Percentiles rank a stretch among this genome's conserved stretches.
phyloP scores from a whole-genome alignment of 30 jellyfish, hydroid and myxozoan species.

The Chrysaora quinquecirrha region DNA sequence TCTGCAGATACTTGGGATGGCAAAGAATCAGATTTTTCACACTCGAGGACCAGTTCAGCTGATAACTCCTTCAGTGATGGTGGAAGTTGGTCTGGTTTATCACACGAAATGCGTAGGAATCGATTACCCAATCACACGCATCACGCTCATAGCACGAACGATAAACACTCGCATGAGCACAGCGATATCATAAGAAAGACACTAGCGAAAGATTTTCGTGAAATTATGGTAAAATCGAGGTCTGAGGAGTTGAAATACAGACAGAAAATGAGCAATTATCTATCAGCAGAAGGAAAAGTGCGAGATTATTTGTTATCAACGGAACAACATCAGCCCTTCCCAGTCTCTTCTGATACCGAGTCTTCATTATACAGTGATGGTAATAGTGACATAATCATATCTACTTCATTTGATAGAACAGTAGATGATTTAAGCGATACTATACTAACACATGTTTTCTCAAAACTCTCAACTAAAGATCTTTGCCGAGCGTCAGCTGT shows the following conservation, averaged over 20 bases:
- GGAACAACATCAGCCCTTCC: slow-evolving; percentile 52
- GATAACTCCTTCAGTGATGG: slow-evolving; percentile 62
- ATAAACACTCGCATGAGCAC: slow-evolving; percentile 8
- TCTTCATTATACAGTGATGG: slow-evolving; percentile 34
- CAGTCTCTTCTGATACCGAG: slow-evolving; percentile 43
- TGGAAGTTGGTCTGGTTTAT: slow-evolving; percentile 67
- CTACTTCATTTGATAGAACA: slow-evolving; percentile 40
- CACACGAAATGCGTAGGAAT: neutral
- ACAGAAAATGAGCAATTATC: slow-evolving; percentile 48
- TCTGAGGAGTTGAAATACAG: slow-evolving; percentile 60
- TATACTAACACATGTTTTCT: slow-evolving; percentile 40
- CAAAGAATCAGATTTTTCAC: slow-evolving; percentile 40
- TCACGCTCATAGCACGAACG: too few relatives aligned
- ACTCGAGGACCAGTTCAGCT: slow-evolving; percentile 66
- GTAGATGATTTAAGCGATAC: slow-evolving; percentile 38
- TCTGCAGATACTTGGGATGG: slow-evolving; percentile 78
- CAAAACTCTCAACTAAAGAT: slow-evolving; percentile 63
- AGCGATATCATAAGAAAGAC: slow-evolving; percentile 56
- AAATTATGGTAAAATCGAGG: slow-evolving; percentile 49
- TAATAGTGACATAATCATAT: neutral
- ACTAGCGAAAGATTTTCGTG: slow-evolving; percentile 65
- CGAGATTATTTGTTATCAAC: slow-evolving; percentile 62
- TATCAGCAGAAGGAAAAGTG: slow-evolving; percentile 61
- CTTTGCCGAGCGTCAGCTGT: slow-evolving; percentile 64
- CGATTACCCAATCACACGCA: neutral